A percentile compares a stretch with the other conserved stretches of the same genome.
phyloP scores from a whole-genome alignment of 2,797 vertebrate genomes.

The Poliocrania exsul region DNA sequence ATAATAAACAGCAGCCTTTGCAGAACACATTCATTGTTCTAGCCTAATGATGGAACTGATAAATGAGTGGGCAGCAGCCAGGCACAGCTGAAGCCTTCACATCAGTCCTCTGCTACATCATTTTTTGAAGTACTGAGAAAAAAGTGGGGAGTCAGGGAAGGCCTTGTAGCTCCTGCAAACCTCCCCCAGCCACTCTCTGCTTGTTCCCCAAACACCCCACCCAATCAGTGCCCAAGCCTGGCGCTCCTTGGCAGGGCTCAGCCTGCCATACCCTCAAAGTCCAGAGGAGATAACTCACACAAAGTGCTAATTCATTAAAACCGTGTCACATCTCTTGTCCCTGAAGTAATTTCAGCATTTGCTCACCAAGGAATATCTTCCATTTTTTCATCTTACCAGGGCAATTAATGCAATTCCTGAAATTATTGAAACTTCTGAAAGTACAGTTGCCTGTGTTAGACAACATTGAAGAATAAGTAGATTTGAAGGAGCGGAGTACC shows the following conservation, averaged over 20 bases:
- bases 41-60: not conserved
- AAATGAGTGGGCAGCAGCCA: not conserved
- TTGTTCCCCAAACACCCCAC: not conserved
- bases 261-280: not conserved
- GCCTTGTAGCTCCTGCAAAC: not conserved
- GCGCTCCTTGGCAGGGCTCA: not conserved
- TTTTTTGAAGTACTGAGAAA: not conserved
- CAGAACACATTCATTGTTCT: not conserved
- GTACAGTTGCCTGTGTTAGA: slow-evolving; percentile 19
- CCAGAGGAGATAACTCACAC: not conserved
- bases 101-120: not conserved
- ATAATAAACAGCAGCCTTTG: not conserved
- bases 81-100: not conserved
- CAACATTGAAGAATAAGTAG: slow-evolving; percentile 56
- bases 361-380: not conserved
- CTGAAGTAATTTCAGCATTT: not conserved
- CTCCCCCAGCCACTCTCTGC: not conserved
- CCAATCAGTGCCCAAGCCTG: not conserved
- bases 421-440: not conserved
- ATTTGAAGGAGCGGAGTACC: slow-evolving; percentile 48
- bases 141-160: not conserved
- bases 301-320: not conserved
- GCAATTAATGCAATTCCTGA: not conserved
- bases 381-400: not conserved
- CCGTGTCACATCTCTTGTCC: not conserved